Percentiles rank a stretch among this genome's conserved stretches.
These are phyloP conservation scores for Falcunculus frontatus DNA, from an alignment of 2,113 vertebrate species.

Conservation along the genomic window DNA sequence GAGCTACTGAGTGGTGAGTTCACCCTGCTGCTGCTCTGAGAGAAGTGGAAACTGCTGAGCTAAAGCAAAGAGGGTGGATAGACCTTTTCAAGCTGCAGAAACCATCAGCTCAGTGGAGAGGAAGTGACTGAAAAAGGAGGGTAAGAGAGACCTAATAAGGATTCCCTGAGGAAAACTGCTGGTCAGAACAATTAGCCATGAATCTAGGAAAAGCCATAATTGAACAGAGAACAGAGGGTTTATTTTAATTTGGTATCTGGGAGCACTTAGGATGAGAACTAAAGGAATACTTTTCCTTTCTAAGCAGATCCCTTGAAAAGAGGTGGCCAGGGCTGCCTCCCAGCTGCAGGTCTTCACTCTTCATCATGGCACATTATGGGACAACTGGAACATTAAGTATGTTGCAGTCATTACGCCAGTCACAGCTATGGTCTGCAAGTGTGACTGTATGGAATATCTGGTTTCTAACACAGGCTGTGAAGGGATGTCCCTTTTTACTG, in stretches of 20 bases:
- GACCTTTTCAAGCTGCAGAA: not conserved
- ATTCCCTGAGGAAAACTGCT: not conserved
- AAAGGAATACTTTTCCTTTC: not conserved
- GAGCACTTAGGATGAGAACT: not conserved
- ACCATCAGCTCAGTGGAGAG: not conserved
- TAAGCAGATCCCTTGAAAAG: not conserved
- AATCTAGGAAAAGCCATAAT: not conserved
- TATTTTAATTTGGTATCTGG: not conserved
- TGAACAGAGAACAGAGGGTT: not conserved
- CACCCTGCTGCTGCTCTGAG: not conserved
- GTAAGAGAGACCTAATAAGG: not conserved
- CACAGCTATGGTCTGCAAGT: not conserved
- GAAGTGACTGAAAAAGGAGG: not conserved
- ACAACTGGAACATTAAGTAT: not conserved
- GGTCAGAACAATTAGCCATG: slow-evolving; percentile 22
- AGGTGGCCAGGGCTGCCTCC: not conserved
- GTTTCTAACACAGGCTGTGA: not conserved
- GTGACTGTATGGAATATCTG: not conserved
- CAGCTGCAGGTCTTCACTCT: not conserved
- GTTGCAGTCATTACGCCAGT: not conserved
- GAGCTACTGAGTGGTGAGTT: not conserved
- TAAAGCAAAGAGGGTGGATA: not conserved
- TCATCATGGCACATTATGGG: not conserved
- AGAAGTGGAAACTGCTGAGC: not conserved
- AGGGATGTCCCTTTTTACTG: not conserved